Percentiles rank a stretch among this genome's conserved stretches.
phyloP scores from a whole-genome alignment of 2,888 invertebrate species.

The Eupithecia vulgata region DNA sequence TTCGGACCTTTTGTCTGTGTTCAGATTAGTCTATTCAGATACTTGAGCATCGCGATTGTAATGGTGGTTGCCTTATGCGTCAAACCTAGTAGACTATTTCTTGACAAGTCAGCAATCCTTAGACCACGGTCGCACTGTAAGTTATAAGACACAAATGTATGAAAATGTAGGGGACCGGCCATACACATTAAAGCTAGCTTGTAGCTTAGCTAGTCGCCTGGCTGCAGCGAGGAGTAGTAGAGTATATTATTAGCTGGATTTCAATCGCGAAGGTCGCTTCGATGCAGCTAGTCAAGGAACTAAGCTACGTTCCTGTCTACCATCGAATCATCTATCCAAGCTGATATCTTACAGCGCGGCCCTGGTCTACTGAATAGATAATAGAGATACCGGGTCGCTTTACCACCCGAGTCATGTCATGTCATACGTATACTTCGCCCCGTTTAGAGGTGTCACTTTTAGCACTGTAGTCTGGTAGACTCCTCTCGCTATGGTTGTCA shows the following conservation, averaged over 20 bases:
- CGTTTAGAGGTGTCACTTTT: slow-evolving; percentile 70
- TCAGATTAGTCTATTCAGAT: too few species aligned
- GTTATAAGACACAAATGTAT: not conserved
- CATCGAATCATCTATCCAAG: not conserved
- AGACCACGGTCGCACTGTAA: not conserved
- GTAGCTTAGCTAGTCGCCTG: not conserved
- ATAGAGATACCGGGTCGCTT: slow-evolving; percentile 1
- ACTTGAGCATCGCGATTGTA: not conserved
- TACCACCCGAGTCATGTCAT: not conserved
- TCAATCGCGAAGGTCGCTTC: not conserved
- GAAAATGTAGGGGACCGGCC: not conserved
- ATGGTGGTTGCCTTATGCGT: not conserved
- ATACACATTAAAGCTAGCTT: not conserved
- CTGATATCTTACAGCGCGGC: not conserved
- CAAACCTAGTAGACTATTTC: not conserved
- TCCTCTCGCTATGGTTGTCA: slow-evolving; percentile 68
- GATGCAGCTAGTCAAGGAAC: not conserved
- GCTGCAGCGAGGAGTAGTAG: not conserved
- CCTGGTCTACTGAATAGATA: not conserved
- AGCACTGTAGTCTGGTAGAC: slow-evolving; percentile 59
- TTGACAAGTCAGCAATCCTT: not conserved
- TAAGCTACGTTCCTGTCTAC: not conserved
- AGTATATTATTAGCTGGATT: not conserved
- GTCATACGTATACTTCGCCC: slow-evolving; percentile 76
- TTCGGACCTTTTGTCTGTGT: too few species aligned